Percentiles rank a stretch among this genome's conserved stretches.
Conservation (phyloP, 2,888 invertebrate genomes). For the Stegophylla sp. region DNA sequence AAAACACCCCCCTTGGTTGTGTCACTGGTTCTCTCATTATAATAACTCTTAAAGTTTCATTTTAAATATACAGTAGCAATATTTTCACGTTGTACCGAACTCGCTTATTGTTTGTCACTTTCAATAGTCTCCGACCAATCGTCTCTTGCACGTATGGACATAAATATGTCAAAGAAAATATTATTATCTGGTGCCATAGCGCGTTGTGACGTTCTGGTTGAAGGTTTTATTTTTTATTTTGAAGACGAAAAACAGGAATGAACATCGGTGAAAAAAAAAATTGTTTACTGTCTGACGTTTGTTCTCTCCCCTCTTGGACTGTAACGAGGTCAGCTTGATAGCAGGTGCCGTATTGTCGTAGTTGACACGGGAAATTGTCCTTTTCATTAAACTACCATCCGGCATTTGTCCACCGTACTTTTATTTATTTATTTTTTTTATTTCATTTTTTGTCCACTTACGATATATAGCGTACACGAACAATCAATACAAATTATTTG, state of each 20-base stretch:
- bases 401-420: background rate
- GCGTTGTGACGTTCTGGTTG: slow-evolving; percentile 2
- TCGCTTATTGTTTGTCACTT: background rate
- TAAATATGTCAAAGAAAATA: background rate
- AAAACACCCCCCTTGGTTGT: no score
- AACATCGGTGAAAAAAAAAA: slow-evolving; percentile 12
- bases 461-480: no score
- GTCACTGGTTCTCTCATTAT: no score
- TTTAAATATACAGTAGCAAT: no score
- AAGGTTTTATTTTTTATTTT: slow-evolving; percentile 21
- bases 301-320: background rate
- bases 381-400: slow-evolving; percentile 28
- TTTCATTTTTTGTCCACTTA: no score
- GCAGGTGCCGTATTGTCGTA: slow-evolving; percentile 46
- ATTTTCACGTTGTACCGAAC: no score
- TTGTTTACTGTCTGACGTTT: slow-evolving; percentile 24
- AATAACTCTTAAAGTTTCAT: no score
- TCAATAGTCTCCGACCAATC: background rate
- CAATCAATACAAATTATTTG: slow-evolving; percentile 10
- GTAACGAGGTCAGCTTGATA: slow-evolving; percentile 48
- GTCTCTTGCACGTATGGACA: no score
- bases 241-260: slow-evolving; percentile 1
- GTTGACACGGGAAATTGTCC: slow-evolving; percentile 36
- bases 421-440: background rate
- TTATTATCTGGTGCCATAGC: background rate